Base-by-base conservation (phyloP, 2,888 invertebrate genomes). In the Luffia ferchaultella region DNA sequence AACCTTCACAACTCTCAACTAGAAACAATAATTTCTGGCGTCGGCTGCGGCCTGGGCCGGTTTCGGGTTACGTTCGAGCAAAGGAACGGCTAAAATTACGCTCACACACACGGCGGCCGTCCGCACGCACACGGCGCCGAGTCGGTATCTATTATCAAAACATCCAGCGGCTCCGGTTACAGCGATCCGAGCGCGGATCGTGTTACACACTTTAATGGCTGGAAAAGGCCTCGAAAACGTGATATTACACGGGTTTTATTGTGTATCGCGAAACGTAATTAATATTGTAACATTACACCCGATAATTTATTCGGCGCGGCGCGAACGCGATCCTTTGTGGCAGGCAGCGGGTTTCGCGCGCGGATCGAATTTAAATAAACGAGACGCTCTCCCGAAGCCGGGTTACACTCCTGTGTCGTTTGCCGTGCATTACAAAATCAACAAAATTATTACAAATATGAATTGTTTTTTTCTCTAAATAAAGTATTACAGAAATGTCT, bases 11-110 rank as follows among this genome's bases (percentile, higher is more conserved):
- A 71, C 73, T 73, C 76, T 76, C 74, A 73, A 68, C 75, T 76
- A 76, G 76, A 80, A 80, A 82, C 79, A 80, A 82, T 79, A 78
- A 79, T 79, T 77, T 74, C 43, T n/a, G 2, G 68, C 75, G 76
- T 76, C 75, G 75, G 68, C 79, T 80, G 80, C 68, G 79, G 82
- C 80, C 80, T 78, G 80, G 78, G 80, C 75, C 76, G 74, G 68
- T 80, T 70, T 83, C 78, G 70, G 63, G 74, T 83, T 83, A 76
- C 83, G 76, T 78, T 82, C 80, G 77, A 77, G 82, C 82, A 80
- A 80, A 82, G 80, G 80, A 79, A 82, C 77, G 80, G 79, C 78
- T 82, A 82, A 83, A 83, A 83, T 82, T 83, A 82, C 82, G 82
- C 74, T 3, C 30, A 7, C 30, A 30, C 30, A 30, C 30, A 30